Evolutionary conservation across 2,797 vertebrate genomes (phyloP).

Genomic region (Acanthis flammea): DNA sequence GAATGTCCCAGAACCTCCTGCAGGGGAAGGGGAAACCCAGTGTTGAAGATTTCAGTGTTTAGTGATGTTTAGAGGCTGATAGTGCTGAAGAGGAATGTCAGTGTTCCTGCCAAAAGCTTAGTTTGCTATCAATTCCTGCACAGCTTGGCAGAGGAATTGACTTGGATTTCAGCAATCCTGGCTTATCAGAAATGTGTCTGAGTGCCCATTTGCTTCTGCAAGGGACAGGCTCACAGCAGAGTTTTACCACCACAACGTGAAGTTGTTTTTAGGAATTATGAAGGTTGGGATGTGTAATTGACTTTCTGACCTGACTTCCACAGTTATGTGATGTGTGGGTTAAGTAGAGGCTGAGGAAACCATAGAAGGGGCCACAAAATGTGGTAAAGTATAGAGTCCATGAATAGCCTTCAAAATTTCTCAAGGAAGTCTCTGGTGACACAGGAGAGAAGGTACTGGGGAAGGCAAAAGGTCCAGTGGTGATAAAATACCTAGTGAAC

Average conservation of each 20-base stretch:
- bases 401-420: neutral
- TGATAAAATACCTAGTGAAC: neutral
- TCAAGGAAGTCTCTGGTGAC: neutral
- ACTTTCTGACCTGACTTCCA: neutral
- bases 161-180: neutral
- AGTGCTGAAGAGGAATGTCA: neutral
- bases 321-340: neutral
- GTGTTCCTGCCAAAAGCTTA: neutral
- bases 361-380: neutral
- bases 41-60: neutral
- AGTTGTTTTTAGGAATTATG: neutral
- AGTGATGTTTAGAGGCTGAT: neutral
- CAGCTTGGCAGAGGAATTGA: neutral
- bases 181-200: neutral
- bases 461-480: neutral
- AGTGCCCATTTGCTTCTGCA: rapidly evolving
- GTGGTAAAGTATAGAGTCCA: neutral
- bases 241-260: neutral
- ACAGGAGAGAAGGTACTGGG: neutral
- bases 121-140: neutral
- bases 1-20: neutral
- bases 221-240: neutral
- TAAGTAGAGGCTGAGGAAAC: neutral
- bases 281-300: neutral
- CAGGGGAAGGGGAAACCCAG: neutral